These are phyloP conservation scores for Eulemur mongoz DNA, from an alignment of 2,797 vertebrate species.

Conservation along the genomic window DNA sequence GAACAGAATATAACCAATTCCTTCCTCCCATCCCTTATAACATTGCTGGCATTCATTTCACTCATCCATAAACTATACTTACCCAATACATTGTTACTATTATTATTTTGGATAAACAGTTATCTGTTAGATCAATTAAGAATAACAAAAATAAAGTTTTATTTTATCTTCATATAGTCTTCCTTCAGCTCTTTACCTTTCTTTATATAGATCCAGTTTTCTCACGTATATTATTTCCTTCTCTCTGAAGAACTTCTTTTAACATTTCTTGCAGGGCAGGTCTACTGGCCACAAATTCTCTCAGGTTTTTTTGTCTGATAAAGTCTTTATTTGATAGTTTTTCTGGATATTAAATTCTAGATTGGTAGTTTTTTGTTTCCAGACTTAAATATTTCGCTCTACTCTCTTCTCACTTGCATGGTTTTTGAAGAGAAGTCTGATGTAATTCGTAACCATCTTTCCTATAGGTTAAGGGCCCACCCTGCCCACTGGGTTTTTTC, in stretches of 20 bases:
- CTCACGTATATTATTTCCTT: neutral
- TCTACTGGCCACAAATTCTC: neutral
- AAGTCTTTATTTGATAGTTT: neutral
- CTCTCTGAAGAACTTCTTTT: neutral
- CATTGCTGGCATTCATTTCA: neutral
- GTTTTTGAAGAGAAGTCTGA: neutral
- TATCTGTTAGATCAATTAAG: neutral
- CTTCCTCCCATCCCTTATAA: neutral
- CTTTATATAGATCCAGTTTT: neutral
- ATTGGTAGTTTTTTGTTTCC: neutral
- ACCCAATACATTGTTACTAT: neutral
- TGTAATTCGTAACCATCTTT: neutral
- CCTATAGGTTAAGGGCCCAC: neutral
- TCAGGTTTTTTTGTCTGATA: neutral
- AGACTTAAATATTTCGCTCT: neutral
- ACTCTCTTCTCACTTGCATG: neutral
- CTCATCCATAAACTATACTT: neutral
- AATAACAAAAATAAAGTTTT: neutral
- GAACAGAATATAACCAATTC: neutral
- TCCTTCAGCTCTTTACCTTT: neutral
- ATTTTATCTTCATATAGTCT: neutral
- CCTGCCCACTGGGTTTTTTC: neutral
- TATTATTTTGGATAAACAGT: neutral
- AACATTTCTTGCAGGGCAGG: neutral
- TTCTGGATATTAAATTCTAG: neutral